Evolutionary conservation across 1,140 invertebrate species (phyloP).

Genomic region (Zaprionus lachaisei): DNA sequence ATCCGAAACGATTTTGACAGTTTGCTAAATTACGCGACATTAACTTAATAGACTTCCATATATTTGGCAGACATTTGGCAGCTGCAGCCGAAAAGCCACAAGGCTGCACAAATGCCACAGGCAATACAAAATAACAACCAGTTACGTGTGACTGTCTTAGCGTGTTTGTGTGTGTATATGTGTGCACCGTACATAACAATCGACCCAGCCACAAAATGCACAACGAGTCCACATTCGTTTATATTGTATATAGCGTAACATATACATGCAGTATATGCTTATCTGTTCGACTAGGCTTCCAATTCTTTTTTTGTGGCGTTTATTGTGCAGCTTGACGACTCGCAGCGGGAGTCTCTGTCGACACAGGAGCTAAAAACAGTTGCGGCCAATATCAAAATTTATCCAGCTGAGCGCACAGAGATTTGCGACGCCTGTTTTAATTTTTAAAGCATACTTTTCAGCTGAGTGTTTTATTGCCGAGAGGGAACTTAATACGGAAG

Average conservation of each 20-base stretch:
- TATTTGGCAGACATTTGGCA: constrained; percentile 75
- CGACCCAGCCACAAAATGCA: constrained; percentile 26
- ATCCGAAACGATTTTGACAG: constrained; percentile 69
- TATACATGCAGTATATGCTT: constrained; percentile 1
- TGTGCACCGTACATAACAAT: constrained; percentile 19
- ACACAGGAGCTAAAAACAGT: neutral
- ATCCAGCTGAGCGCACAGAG: neutral
- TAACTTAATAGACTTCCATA: constrained; percentile 80
- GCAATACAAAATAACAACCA: constrained; percentile 45
- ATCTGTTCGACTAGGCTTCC: constrained; percentile 3
- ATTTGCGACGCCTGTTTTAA: neutral
- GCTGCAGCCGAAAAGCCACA: constrained; percentile 62
- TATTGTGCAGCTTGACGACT: neutral
- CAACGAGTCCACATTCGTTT: neutral
- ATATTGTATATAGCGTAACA: neutral
- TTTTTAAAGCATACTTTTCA: constrained; percentile 4
- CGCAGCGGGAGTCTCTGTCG: neutral
- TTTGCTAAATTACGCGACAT: constrained; percentile 81
- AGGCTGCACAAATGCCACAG: constrained; percentile 54
- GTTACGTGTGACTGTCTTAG: constrained; percentile 8
- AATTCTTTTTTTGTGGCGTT: constrained; percentile 3
- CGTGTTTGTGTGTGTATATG: constrained; percentile 4
- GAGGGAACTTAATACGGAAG: neutral
- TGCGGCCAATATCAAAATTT: neutral
- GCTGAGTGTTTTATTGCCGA: neutral